Conservation (phyloP, 2,888 invertebrate species). For the Encarsia formosa region DNA sequence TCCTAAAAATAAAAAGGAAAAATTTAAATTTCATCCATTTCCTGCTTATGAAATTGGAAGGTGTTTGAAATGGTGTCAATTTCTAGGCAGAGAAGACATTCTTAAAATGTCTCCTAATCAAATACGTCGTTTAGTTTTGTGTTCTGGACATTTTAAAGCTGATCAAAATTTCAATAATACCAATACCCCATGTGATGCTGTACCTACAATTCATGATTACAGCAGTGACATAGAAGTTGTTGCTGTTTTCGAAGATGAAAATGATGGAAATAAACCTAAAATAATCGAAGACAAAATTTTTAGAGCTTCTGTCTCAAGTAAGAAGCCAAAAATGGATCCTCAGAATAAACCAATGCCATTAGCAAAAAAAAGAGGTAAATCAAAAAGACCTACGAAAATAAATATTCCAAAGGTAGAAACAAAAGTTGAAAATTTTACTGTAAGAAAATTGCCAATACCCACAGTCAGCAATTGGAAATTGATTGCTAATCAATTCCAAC, state of each 20-base stretch:
- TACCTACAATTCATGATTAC: slow-evolving; percentile 44
- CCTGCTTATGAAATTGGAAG: slow-evolving; percentile 49
- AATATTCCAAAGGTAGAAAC: slow-evolving; percentile 44
- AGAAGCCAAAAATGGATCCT: slow-evolving; percentile 45
- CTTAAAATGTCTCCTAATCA: slow-evolving; percentile 50
- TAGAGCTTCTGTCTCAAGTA: slow-evolving; percentile 46
- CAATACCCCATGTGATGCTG: slow-evolving; percentile 45
- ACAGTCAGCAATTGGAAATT: slow-evolving; percentile 44
- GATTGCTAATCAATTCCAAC: slow-evolving; percentile 43
- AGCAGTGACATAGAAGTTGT: slow-evolving; percentile 21
- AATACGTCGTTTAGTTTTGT: slow-evolving; percentile 46
- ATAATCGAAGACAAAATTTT: slow-evolving; percentile 14
- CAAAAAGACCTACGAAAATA: slow-evolving; percentile 44
- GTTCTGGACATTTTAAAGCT: slow-evolving; percentile 46
- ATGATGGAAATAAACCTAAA: not conserved
- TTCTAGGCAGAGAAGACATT: slow-evolving; percentile 46
- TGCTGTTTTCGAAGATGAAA: not conserved
- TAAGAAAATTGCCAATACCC: slow-evolving; percentile 45
- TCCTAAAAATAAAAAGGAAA: slow-evolving; percentile 43
- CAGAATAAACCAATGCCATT: slow-evolving; percentile 45
- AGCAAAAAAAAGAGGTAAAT: slow-evolving; percentile 46
- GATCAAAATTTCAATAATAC: slow-evolving; percentile 46
- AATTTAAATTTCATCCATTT: slow-evolving; percentile 48
- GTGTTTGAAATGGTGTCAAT: slow-evolving; percentile 48
- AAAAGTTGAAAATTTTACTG: slow-evolving; percentile 37